phyloP scores from a whole-genome alignment of 2,888 invertebrate species.

The Catocala sponsa region DNA sequence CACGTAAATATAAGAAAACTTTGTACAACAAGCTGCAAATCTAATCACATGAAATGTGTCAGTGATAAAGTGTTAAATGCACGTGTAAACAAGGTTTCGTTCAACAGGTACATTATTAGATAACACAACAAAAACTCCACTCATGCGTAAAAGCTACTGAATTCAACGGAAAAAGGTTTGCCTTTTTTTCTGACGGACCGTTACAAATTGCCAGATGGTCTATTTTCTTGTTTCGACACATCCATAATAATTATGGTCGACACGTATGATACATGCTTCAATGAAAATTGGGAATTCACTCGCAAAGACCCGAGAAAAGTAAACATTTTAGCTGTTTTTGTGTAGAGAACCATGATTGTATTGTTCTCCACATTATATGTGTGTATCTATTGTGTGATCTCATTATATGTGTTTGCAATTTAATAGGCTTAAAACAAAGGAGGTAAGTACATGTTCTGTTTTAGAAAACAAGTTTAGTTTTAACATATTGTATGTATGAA shows the following conservation, averaged over 20 bases:
- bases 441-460: slow-evolving; percentile 9
- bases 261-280: slow-evolving; percentile 72
- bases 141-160: slow-evolving; percentile 82
- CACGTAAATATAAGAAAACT: no score
- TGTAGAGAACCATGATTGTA: slow-evolving; percentile 33
- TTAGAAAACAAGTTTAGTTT: slow-evolving; percentile 6
- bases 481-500: background rate
- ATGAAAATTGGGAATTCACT: slow-evolving; percentile 66
- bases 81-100: slow-evolving; percentile 52
- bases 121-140: slow-evolving; percentile 55
- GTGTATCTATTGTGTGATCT: slow-evolving; percentile 32
- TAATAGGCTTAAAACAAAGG: slow-evolving; percentile 26
- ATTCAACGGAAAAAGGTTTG: slow-evolving; percentile 75
- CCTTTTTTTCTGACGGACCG: slow-evolving; percentile 77
- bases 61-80: slow-evolving; percentile 34
- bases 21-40: no score
- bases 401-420: slow-evolving; percentile 42
- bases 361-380: slow-evolving; percentile 23
- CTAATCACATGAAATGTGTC: background rate
- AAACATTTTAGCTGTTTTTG: slow-evolving; percentile 39
- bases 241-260: slow-evolving; percentile 74
- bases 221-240: slow-evolving; percentile 78
- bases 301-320: slow-evolving; percentile 49
- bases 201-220: slow-evolving; percentile 82
- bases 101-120: slow-evolving; percentile 62